Base-by-base conservation (phyloP, 2,888 invertebrate genomes). In the Aphodius granarius region DNA sequence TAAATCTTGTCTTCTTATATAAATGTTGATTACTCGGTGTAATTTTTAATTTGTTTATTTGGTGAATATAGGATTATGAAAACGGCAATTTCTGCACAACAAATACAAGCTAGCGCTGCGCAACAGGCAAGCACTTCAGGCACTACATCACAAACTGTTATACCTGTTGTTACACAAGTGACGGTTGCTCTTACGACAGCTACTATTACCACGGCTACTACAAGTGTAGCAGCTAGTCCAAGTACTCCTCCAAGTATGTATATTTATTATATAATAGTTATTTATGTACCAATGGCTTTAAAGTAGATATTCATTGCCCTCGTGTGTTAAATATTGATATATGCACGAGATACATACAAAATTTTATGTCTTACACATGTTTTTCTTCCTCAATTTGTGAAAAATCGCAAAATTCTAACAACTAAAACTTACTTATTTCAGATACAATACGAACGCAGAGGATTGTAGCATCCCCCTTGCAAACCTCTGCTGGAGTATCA, bases 381-480 rank as follows among this genome's bases (percentile, higher is more conserved):
- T n/a, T n/a, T n/a, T n/a, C n/a, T n/a, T n/a, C n/a, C n/a, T n/a
- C n/a, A n/a, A n/a, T n/a, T n/a, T n/a, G n/a, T n/a, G n/a, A n/a
- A n/a, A n/a, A n/a, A n/a, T n/a, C n/a, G n/a, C n/a, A n/a, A n/a
- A n/a, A n/a, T n/a, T n/a, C n/a, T n/a, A n/a, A n/a, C n/a, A n/a
- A n/a, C n/a, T n/a, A n/a, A 65, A 65, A 17, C 43, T 3, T 43
- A 9, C 13, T 43, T 20, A 63, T 81, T 81, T 68, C 75, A 85
- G 86, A 80, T 78, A 80, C 84, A 9, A 77, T 86, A 17, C 81
- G 87, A 74, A 83, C 85, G 13, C 86, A 86, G 76, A 79, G 87
- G 18, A 85, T 87, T 16, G 85, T 87, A 16, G 83, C 86, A 0
- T 86, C 86, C 9, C 86, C 87, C 2, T 80, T 87, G 62, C 87